Conservation (phyloP, 2,888 invertebrate genomes). For the Mellilla xanthometata region DNA sequence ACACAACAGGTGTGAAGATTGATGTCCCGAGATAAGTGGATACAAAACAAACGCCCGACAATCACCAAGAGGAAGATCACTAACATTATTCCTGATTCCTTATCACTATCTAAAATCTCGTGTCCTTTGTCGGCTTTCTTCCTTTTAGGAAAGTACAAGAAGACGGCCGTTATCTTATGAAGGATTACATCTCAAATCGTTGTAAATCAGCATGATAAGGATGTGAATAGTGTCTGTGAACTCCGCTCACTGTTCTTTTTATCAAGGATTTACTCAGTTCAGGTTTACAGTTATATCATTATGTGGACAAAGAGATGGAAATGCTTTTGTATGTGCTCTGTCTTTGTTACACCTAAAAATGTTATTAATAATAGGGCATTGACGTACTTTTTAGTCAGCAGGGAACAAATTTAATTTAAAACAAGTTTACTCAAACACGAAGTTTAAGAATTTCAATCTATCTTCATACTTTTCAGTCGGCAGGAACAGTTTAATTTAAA, state of each 20-base stretch:
- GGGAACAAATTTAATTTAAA: too few relatives aligned
- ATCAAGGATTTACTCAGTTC: neutral
- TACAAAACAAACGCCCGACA: slow-evolving; percentile 11
- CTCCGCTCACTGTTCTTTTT: neutral
- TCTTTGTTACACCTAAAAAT: too few relatives aligned
- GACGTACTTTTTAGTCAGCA: too few relatives aligned
- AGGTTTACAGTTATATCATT: too few relatives aligned
- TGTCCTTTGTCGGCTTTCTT: slow-evolving; percentile 17
- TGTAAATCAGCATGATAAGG: slow-evolving; percentile 17
- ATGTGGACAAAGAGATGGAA: too few relatives aligned
- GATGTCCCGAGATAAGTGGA: slow-evolving; percentile 8
- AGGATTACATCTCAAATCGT: slow-evolving; percentile 17
- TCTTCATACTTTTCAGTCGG: too few relatives aligned
- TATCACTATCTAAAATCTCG: slow-evolving; percentile 22
- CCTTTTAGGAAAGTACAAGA: slow-evolving; percentile 7
- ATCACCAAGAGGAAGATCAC: too few relatives aligned
- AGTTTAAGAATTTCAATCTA: too few relatives aligned
- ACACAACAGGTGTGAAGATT: slow-evolving; percentile 15
- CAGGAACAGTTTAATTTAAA: too few relatives aligned
- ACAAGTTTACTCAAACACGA: too few relatives aligned
- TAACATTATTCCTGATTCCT: slow-evolving; percentile 10
- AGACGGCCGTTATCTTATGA: slow-evolving; percentile 14
- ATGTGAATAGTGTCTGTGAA: neutral
- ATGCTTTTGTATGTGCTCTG: too few relatives aligned
- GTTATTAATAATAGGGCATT: too few relatives aligned